These are phyloP conservation scores for Crocodylus rhombifer DNA, from an alignment of 2,797 vertebrate species.

Conservation along the genomic window DNA sequence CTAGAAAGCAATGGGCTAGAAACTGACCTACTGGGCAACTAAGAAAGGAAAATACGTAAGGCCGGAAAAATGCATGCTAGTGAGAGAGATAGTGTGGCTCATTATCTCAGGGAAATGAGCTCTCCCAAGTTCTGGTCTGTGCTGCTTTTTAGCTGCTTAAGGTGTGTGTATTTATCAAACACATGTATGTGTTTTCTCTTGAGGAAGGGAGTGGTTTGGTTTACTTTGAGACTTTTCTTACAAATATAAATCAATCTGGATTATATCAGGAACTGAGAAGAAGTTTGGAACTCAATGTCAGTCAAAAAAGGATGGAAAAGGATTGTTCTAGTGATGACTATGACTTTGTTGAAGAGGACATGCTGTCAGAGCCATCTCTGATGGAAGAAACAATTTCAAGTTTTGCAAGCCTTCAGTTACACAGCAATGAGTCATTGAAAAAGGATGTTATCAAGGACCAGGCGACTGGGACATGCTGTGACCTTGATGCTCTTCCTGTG, in stretches of 20 bases:
- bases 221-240: constrained; percentile 47
- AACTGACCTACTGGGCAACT: too few relatives aligned
- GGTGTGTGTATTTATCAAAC: neutral
- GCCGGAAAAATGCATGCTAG: too few relatives aligned
- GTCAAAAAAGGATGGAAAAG: constrained; percentile 79
- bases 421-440: neutral
- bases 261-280: constrained; percentile 85
- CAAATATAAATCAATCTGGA: constrained; percentile 44
- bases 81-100: too few relatives aligned
- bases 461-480: constrained; percentile 46
- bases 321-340: constrained; percentile 87
- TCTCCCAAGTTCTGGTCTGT: too few relatives aligned
- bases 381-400: constrained; percentile 82
- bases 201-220: neutral
- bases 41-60: too few relatives aligned
- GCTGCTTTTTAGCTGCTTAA: neutral
- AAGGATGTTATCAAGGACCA: constrained; percentile 12
- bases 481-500: constrained; percentile 81
- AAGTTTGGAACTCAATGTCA: constrained; percentile 84
- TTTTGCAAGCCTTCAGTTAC: constrained; percentile 81
- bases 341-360: constrained; percentile 89
- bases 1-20: too few relatives aligned
- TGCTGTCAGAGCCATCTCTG: constrained; percentile 87
- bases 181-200: neutral
- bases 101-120: too few relatives aligned